A percentile compares a stretch with the other conserved stretches of the same genome.
Conservation (phyloP, 2,888 invertebrate genomes). For the Neoscelio sp. region DNA sequence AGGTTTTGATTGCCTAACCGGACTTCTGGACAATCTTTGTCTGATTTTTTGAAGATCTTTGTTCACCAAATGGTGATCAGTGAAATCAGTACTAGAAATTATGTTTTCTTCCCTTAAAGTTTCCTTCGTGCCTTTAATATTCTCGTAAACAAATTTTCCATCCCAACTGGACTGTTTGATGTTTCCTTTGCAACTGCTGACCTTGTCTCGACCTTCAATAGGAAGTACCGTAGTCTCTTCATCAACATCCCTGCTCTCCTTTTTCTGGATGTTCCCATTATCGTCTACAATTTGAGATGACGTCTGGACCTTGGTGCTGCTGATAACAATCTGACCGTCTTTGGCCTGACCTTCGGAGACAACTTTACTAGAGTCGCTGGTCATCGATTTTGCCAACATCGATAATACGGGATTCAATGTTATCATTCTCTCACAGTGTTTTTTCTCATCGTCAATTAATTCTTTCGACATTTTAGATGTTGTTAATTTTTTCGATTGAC, state of each 20-base stretch:
- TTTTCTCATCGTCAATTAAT: background rate
- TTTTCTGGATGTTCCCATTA: conserved; percentile 74
- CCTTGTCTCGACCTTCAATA: conserved; percentile 21
- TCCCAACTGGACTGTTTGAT: conserved; percentile 33
- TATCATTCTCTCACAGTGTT: conserved; percentile 13
- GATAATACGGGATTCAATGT: conserved; percentile 10
- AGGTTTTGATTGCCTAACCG: too few relatives aligned
- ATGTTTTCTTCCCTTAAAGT: too few relatives aligned
- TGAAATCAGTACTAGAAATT: too few relatives aligned
- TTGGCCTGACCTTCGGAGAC: conserved; percentile 71
- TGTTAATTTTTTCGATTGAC: too few relatives aligned
- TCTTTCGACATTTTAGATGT: too few relatives aligned
- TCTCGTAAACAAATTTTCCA: conserved; percentile 73
- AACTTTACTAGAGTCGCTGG: conserved; percentile 70
- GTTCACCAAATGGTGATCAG: too few relatives aligned
- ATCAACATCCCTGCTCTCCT: conserved; percentile 73
- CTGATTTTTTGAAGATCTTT: too few relatives aligned
- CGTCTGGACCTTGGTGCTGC: conserved; percentile 72
- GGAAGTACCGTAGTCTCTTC: conserved; percentile 71
- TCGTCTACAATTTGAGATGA: conserved; percentile 73
- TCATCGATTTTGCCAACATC: conserved; percentile 69
- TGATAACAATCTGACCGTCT: conserved; percentile 74
- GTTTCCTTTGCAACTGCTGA: conserved; percentile 49
- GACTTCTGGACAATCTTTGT: too few relatives aligned
- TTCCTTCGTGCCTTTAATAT: conserved; percentile 68